Base-by-base conservation (phyloP, 2,113 vertebrate species). In the Myotis lucifugus region DNA sequence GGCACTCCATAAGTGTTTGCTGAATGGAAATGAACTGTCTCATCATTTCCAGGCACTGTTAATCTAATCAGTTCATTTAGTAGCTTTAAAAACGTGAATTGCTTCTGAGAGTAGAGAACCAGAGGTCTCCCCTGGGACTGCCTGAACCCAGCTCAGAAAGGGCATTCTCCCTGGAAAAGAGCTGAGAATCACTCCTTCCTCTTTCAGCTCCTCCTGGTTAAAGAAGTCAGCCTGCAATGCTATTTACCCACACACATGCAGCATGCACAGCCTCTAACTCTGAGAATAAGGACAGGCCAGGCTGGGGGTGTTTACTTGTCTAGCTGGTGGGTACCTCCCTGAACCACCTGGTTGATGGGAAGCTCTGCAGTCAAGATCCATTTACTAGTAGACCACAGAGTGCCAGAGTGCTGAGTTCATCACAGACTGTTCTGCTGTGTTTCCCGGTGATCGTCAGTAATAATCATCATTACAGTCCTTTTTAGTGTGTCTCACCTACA, bases 221-320 rank as follows among this genome's bases (percentile, higher is more conserved):
- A 23, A 48, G 52, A 56, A 12, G 61, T 37, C 73, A 46, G 17
- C 13, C 73, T 5, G 27, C 66, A 17, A 4, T 23, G 40, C 74
- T 46, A 25, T 54, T 78, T 12, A 17, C 42, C 37, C 18, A 10
- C 37, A 69, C 64, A 23, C 2, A 0, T 10, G 27, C 1, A 1
- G 54, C 54, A 42, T 7, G 54, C 54, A 7, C 18, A 23, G 59
- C 76, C 46, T 12, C 48, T 67, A 27, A 8, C 32, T 32, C 29
- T 10, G 46, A 52, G 64, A 5, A 32, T 2, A 25, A 54, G 10
- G 32, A 40, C 1, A 14, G 34, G 34, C 72, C 37, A 2, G 2
- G 14, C 12, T 5, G 5, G 13, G 5, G 5, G 15, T 37, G 34
- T 70, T 54, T 18, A 11, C 67, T 0, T 0, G 0, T 42, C 15